phyloP scores from a whole-genome alignment of 2,113 vertebrate species.

The Tragelaphus strepsiceros region DNA sequence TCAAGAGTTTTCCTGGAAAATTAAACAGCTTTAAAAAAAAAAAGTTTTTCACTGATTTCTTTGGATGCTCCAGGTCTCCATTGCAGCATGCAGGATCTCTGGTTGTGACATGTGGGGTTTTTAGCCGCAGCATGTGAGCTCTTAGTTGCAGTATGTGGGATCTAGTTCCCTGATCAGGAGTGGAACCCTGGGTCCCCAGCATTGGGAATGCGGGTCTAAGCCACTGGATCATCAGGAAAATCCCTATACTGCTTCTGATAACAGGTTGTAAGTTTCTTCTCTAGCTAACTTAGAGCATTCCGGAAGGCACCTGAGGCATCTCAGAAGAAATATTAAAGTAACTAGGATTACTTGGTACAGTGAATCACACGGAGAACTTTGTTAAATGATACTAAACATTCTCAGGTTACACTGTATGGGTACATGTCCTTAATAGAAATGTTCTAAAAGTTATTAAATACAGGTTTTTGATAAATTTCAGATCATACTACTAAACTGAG shows the following conservation, averaged over 20 bases:
- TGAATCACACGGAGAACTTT: not conserved
- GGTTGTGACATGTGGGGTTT: not conserved
- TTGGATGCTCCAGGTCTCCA: not conserved
- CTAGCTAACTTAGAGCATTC: not conserved
- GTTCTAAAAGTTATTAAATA: not conserved
- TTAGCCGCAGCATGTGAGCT: not conserved
- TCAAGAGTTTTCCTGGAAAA: not conserved
- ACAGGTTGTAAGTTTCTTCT: not conserved
- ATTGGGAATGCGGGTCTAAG: not conserved
- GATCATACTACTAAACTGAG: not conserved
- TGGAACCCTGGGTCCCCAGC: rapidly evolving
- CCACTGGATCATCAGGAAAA: not conserved
- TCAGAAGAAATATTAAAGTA: not conserved
- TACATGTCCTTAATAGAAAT: not conserved
- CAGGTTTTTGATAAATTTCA: not conserved
- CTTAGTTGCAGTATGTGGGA: not conserved
- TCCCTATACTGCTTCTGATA: not conserved
- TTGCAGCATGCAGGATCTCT: not conserved
- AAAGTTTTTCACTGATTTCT: not conserved
- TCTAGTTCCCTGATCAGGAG: not conserved
- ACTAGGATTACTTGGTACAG: not conserved
- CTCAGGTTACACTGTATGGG: not conserved
- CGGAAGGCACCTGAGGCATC: not conserved
- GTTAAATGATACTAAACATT: not conserved
- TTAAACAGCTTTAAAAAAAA: not conserved